Base-by-base conservation (phyloP, 2,113 vertebrate species). In the Pseudolaguvia tuberculata region DNA sequence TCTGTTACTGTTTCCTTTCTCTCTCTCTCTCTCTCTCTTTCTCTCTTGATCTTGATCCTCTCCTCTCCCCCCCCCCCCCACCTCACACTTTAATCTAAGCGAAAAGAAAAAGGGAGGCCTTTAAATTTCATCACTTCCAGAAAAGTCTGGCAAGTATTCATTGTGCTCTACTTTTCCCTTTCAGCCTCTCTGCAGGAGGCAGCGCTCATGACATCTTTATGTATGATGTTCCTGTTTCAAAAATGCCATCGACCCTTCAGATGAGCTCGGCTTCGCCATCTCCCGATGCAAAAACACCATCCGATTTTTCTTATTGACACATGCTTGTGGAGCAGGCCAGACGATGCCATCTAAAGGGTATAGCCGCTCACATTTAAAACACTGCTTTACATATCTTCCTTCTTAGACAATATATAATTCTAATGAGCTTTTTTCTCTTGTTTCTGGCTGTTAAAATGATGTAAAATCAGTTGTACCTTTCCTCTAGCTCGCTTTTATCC, bases 201-300 rank as follows among this genome's bases (percentile, higher is more conserved):
- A 85, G 88, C 82, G 78, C 82, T 82, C 79, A 84, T 91, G 92
- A 93, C 91, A 91, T 92, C 91, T 93, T 92, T 93, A 92, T 91
- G 90, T 89, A 92, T 82, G 90, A 93, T 85, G 83, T 80, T 90
- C 91, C 91, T 87, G 82, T 92, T 92, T 91, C 89, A 90, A 91
- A n/a, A 94, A 91, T 88, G 90, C 88, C 90, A 90, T 86, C 84
- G 87, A 93, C 88, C 90, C 90, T 93, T 93, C 87, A 89, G 90
- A 92, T 91, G 92, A 92, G 89, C 81, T 84, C 89, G 88, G 87
- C 87, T 75, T 83, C 87, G 87, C 90, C 90, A 92, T 91, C 89
- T 88, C 81, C 81, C 87, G 90, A 92, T 91, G 90, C 86, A 87
- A 92, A 94, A 90, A 89, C 81, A 84, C 86, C 87, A 87, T 91